Evolutionary conservation across 1,140 invertebrate genomes (phyloP).

Genomic region (Drosophila setifemur): DNA sequence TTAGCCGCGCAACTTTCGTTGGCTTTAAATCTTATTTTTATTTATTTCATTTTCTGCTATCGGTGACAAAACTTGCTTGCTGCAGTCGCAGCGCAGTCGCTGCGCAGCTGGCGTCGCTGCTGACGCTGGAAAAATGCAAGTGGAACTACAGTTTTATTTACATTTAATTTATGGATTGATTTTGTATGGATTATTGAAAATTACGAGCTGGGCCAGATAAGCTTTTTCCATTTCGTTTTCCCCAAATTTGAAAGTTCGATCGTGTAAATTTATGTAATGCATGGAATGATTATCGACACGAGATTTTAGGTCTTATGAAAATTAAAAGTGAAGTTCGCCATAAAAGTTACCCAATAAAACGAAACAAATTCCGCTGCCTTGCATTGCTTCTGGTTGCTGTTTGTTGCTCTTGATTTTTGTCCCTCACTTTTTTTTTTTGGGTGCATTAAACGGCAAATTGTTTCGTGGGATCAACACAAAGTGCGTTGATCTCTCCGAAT

Average conservation of each 20-base stretch:
- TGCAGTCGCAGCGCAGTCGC: constrained; percentile 24
- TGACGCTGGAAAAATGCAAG: constrained; percentile 27
- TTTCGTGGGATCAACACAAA: constrained; percentile 79
- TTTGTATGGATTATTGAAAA: background rate
- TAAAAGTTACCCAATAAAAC: constrained; percentile 59
- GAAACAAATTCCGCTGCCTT: constrained; percentile 31
- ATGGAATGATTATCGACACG: too few relatives aligned
- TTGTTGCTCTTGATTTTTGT: constrained; percentile 38
- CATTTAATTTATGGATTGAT: constrained; percentile 3
- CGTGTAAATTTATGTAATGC: too few relatives aligned
- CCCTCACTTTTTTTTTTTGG: constrained; percentile 55
- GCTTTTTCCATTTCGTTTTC: background rate
- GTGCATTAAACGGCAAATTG: constrained; percentile 80
- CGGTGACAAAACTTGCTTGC: constrained; percentile 63
- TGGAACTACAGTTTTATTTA: constrained; percentile 16
- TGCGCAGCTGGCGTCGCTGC: constrained; percentile 4
- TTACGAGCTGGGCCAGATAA: background rate
- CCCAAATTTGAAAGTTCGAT: too few relatives aligned
- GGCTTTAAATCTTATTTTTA: constrained; percentile 28
- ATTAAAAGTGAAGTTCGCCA: constrained; percentile 49
- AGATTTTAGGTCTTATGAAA: too few relatives aligned
- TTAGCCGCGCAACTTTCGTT: constrained; percentile 64
- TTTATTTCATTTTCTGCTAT: constrained; percentile 23
- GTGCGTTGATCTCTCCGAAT: constrained; percentile 72
- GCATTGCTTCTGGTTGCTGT: constrained; percentile 51